Percentiles rank a stretch among this genome's conserved stretches.
phyloP scores from a whole-genome alignment of 2,113 vertebrate genomes.

The Festucalex cinctus region DNA sequence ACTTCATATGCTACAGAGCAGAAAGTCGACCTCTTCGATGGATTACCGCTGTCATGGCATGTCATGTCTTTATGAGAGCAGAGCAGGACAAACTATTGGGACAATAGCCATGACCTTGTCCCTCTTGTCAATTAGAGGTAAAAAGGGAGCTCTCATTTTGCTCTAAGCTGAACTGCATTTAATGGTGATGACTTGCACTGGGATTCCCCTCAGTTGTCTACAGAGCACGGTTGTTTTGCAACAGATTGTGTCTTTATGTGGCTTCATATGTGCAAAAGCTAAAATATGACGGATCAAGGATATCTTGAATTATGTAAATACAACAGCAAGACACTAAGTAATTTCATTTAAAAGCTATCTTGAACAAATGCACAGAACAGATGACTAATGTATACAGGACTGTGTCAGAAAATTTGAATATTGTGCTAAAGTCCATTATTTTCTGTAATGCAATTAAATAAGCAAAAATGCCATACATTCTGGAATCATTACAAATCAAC shows the following conservation, averaged over 20 bases:
- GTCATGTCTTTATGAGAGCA: conserved; percentile 39
- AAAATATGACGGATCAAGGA: not conserved
- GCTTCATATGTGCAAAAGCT: not conserved
- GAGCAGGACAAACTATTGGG: conserved; percentile 39
- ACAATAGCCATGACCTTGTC: conserved; percentile 61
- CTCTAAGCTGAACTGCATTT: conserved; percentile 20
- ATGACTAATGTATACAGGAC: no score
- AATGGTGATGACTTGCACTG: conserved; percentile 26
- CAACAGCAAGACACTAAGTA: not conserved
- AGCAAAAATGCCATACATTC: no score
- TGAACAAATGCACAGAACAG: not conserved
- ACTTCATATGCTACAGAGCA: conserved; percentile 19
- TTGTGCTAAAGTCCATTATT: no score
- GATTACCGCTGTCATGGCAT: conserved; percentile 50
- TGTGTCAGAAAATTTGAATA: no score
- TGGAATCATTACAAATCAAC: no score
- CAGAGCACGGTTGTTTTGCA: conserved; percentile 6
- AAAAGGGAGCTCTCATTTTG: conserved; percentile 38
- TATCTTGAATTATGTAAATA: not conserved
- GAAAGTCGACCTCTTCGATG: conserved; percentile 40
- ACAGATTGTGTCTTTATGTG: not conserved
- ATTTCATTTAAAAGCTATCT: not conserved
- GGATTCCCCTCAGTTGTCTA: conserved; percentile 12
- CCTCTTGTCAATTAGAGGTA: conserved; percentile 40
- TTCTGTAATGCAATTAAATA: no score